Evolutionary conservation across 2,113 vertebrate genomes (phyloP).

Genomic region (Aptenodytes patagonicus): DNA sequence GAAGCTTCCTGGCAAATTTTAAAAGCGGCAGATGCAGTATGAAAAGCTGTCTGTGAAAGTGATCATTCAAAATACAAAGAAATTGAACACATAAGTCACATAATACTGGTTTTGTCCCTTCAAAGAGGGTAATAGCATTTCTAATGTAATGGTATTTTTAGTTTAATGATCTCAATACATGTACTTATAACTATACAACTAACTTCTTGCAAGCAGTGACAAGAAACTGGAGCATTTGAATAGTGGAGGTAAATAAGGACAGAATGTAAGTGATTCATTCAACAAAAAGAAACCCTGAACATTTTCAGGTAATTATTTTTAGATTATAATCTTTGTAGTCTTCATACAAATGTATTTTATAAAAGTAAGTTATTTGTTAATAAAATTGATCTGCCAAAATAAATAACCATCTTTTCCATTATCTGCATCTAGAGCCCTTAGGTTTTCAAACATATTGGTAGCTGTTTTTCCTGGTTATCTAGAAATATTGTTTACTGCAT

Average conservation of each 20-base stretch:
- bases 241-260: not conserved
- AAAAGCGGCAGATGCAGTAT: not conserved
- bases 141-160: not conserved
- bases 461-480: not conserved
- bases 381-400: not conserved
- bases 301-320: not conserved
- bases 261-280: not conserved
- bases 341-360: not conserved
- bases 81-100: not conserved
- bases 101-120: not conserved
- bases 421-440: not conserved
- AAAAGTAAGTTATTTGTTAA: not conserved
- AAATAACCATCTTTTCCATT: accelerated
- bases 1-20: not conserved
- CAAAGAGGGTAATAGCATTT: not conserved
- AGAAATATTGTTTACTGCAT: constrained; percentile 17
- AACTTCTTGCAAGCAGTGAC: not conserved
- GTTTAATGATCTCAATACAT: not conserved
- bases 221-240: not conserved
- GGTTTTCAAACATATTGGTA: not conserved
- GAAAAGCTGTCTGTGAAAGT: not conserved
- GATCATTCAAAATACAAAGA: not conserved
- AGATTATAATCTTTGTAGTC: not conserved
- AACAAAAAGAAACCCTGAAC: not conserved
- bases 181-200: not conserved